Conservation (phyloP, 2,888 invertebrate species). For the Diachrysia chrysitis region DNA sequence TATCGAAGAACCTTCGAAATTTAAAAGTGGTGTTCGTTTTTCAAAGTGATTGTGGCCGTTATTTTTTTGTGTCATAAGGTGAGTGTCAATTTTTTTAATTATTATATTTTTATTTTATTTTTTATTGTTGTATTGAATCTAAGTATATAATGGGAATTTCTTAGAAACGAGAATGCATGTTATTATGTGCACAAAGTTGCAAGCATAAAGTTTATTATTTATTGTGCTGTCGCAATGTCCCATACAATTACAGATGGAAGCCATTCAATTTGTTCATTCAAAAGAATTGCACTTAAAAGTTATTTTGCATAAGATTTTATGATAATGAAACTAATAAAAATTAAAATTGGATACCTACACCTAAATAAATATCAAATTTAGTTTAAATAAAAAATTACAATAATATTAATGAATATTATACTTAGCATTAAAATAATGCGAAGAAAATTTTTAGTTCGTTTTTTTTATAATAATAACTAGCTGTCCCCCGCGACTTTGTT, state of each 20-base stretch:
- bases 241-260: neutral
- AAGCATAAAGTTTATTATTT: neutral
- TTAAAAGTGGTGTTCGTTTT: constrained; percentile 1
- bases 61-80: constrained; percentile 1
- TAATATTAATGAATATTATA: too few relatives aligned
- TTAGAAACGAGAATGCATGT: neutral
- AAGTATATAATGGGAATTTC: neutral
- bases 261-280: neutral
- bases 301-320: too few relatives aligned
- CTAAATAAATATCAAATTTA: too few relatives aligned
- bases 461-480: too few relatives aligned
- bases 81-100: neutral
- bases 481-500: too few relatives aligned
- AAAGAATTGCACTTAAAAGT: neutral
- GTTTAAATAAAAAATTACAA: too few relatives aligned
- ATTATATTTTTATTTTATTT: neutral
- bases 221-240: neutral
- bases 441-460: too few relatives aligned
- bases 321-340: too few relatives aligned
- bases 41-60: neutral
- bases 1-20: neutral
- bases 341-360: too few relatives aligned
- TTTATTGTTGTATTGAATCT: neutral
- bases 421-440: too few relatives aligned
- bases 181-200: neutral